Percentiles rank a stretch among this genome's conserved stretches.
Evolutionary conservation across 1,140 invertebrate genomes (phyloP).

Genomic region (Theocolax elegans): DNA sequence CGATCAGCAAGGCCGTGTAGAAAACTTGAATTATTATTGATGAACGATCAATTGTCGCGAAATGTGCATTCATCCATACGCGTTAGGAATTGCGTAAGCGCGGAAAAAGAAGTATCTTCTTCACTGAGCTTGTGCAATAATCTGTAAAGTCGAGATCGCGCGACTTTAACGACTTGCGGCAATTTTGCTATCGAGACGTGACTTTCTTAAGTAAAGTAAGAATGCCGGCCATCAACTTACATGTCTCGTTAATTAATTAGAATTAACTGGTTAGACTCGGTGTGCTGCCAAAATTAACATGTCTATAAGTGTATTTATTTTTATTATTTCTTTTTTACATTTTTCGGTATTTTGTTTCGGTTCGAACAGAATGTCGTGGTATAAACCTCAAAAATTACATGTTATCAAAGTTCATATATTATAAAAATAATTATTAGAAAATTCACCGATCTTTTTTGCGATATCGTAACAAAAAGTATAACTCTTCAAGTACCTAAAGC

Average conservation of each 20-base stretch:
- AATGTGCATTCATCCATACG: not conserved
- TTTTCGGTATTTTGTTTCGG: not conserved
- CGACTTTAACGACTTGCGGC: constrained; percentile 13
- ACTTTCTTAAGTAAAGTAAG: not conserved
- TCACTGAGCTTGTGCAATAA: constrained; percentile 13
- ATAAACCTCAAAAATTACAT: too few species aligned
- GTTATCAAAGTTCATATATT: too few species aligned
- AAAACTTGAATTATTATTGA: constrained; percentile 14
- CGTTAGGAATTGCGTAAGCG: constrained; percentile 18
- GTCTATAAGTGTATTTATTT: not conserved
- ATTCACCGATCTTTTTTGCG: too few species aligned
- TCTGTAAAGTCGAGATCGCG: not conserved
- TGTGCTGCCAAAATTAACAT: too few species aligned
- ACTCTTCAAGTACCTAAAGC: too few species aligned
- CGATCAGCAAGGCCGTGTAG: constrained; percentile 16
- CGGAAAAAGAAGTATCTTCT: constrained; percentile 26
- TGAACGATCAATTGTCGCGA: constrained; percentile 1
- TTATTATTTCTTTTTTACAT: not conserved
- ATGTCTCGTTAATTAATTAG: constrained; percentile 25
- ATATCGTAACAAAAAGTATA: too few species aligned
- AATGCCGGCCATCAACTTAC: constrained; percentile 24
- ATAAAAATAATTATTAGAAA: too few species aligned
- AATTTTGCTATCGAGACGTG: not conserved
- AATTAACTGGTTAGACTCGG: not conserved
- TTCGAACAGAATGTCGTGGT: too few species aligned